These are phyloP conservation scores for Axea sp. DNA, from an alignment of 2,888 invertebrate species.

Conservation along the genomic window DNA sequence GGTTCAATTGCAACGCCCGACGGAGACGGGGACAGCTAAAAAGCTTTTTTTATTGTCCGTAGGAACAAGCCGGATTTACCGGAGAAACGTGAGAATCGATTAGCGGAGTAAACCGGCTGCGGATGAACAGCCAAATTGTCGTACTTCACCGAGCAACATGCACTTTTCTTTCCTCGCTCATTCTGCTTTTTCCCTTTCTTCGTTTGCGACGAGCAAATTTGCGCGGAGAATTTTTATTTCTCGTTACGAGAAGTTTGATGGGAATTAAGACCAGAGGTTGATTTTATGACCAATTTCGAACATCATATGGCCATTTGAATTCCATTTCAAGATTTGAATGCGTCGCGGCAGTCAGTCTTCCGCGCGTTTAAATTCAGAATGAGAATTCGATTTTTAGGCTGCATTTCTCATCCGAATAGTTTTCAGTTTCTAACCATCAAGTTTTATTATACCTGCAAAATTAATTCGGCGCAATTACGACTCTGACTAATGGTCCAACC, in stretches of 20 bases:
- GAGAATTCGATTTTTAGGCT: too few relatives aligned
- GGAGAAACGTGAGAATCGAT: conserved; percentile 42
- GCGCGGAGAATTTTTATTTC: conserved; percentile 37
- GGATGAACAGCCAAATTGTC: conserved; percentile 43
- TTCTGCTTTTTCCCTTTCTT: not conserved
- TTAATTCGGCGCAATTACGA: too few relatives aligned
- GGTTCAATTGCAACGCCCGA: conserved; percentile 13
- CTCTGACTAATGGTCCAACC: too few relatives aligned
- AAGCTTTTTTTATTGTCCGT: conserved; percentile 29
- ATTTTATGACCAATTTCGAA: conserved; percentile 36
- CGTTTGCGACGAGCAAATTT: conserved; percentile 13
- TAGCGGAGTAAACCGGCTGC: conserved; percentile 41
- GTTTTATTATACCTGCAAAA: too few relatives aligned
- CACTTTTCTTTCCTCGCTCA: conserved; percentile 13
- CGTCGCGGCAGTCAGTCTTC: too few relatives aligned
- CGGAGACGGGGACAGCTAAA: conserved; percentile 3
- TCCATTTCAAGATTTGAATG: conserved; percentile 30
- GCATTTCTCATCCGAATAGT: too few relatives aligned
- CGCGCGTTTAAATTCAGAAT: too few relatives aligned
- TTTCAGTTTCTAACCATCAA: too few relatives aligned
- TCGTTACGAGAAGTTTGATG: conserved; percentile 29
- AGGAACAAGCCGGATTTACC: conserved; percentile 36
- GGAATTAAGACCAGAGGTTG: conserved; percentile 31
- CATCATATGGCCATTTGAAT: conserved; percentile 26
- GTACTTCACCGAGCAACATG: conserved; percentile 7